phyloP scores from a whole-genome alignment of 2,797 vertebrate species.

The Cynodonichthys magdalenae region DNA sequence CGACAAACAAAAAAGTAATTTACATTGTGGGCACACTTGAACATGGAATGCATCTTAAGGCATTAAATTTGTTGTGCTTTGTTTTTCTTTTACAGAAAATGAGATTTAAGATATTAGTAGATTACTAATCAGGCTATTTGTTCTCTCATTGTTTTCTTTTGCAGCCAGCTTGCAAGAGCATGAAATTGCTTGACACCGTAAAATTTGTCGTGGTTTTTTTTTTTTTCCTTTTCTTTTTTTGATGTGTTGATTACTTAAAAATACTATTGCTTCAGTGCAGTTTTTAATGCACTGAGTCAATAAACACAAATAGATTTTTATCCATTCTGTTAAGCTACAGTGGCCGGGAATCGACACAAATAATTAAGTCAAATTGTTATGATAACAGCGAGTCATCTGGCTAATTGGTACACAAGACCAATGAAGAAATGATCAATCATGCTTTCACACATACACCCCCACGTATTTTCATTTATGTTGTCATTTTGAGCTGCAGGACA shows the following conservation, averaged over 20 bases:
- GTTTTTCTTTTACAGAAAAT: conserved; percentile 28
- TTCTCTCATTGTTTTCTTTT: conserved; percentile 31
- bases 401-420: conserved; percentile 46
- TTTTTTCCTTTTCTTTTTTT: conserved; percentile 11
- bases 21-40: conserved; percentile 11
- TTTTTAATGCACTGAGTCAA: conserved; percentile 1
- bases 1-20: conserved; percentile 12
- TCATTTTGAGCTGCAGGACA: conserved; percentile 29
- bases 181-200: conserved; percentile 36
- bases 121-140: conserved; percentile 37
- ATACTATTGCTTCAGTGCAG: background rate
- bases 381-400: conserved; percentile 38
- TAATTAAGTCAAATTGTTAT: conserved; percentile 37
- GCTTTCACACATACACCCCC: conserved; percentile 38
- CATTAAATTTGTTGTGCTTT: conserved; percentile 19
- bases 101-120: conserved; percentile 20
- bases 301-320: conserved; percentile 16
- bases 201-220: conserved; percentile 19
- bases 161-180: conserved; percentile 27
- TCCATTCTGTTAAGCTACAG: conserved; percentile 7
- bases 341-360: conserved; percentile 20
- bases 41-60: conserved; percentile 23
- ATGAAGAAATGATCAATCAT: conserved; percentile 47
- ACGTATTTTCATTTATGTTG: conserved; percentile 18
- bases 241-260: conserved; percentile 19